A percentile compares a stretch with the other conserved stretches of the same genome.
phyloP scores from a whole-genome alignment of 2,113 vertebrate genomes.

The Muntiacus reevesi region DNA sequence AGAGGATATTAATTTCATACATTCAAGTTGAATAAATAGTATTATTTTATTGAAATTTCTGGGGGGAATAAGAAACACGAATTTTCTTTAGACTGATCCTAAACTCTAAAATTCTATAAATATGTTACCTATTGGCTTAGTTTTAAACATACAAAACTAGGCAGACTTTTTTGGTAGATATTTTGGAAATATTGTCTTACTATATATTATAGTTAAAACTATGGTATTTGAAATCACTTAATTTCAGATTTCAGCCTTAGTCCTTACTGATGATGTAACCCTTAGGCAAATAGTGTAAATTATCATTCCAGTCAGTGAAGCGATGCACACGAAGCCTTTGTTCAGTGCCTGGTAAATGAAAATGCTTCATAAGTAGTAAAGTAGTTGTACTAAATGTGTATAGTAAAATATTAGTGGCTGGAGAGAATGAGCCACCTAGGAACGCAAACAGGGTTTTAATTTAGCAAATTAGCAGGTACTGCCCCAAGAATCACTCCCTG shows the following conservation, averaged over 20 bases:
- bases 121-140: not conserved
- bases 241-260: not conserved
- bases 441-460: not conserved
- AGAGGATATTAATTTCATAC: not conserved
- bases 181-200: not conserved
- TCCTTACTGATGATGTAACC: not conserved
- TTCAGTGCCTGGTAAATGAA: not conserved
- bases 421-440: not conserved
- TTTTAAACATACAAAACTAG: not conserved
- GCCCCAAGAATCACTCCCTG: not conserved
- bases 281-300: not conserved
- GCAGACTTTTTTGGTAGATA: not conserved
- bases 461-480: not conserved
- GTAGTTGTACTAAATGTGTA: not conserved
- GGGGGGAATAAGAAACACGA: not conserved
- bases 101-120: not conserved
- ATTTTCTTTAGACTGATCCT: not conserved
- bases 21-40: not conserved
- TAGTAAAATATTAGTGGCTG: not conserved
- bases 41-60: conserved; percentile 34
- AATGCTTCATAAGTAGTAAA: not conserved
- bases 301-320: not conserved
- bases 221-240: not conserved
- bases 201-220: not conserved
- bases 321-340: not conserved